Base-by-base conservation (phyloP, 1,140 invertebrate species). In the Anthonomus grandis region DNA sequence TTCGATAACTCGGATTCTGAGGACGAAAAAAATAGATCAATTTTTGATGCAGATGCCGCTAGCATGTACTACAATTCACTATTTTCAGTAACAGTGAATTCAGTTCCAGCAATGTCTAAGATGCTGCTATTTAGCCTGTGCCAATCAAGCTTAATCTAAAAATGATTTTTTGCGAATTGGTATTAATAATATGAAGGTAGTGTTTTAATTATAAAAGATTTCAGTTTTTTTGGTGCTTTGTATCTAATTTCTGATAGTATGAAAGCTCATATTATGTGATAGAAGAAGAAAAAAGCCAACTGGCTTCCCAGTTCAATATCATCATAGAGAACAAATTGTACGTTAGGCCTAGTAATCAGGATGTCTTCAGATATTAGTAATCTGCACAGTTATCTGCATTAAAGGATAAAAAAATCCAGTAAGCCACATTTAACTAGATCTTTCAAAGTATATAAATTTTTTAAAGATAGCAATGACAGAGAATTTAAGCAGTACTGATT, bases 81-180 rank as follows among this genome's bases (percentile, higher is more conserved):
- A 54, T 54, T 45, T 54, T n/a, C n/a, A 39, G 45, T 37, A 53
- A 45, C 22, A 49, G 17, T 57, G 54, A 25, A 57, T 57, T 49
- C 36, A 25, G 38, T 57, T 34, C 24, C 34, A 49, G 34, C 34
- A 39, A 22, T 49, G 45, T 39, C 45, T 47, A 57, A 49, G 31
- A 48, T 49, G 48, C 44, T 57, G 54, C 46, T 36, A 57, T 57
- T 57, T 37, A 38, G 54, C 45, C 37, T 49, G 44, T 57, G 54
- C 34, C 37, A 37, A 27, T 49, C 18, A 57, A 19, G 10, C 9
- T n/a, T 31, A 47, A 47, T 8, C 45, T 57, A 49, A 3, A 31
- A 49, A 45, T 38, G 23, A 31, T 49, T 31, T 27, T 13, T 24
- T 23, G 17, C 36, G 13, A 1, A 18, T 38, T 46, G 23, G 23